phyloP scores from a whole-genome alignment of 2,888 invertebrate genomes.

The Harpalus rufipes region DNA sequence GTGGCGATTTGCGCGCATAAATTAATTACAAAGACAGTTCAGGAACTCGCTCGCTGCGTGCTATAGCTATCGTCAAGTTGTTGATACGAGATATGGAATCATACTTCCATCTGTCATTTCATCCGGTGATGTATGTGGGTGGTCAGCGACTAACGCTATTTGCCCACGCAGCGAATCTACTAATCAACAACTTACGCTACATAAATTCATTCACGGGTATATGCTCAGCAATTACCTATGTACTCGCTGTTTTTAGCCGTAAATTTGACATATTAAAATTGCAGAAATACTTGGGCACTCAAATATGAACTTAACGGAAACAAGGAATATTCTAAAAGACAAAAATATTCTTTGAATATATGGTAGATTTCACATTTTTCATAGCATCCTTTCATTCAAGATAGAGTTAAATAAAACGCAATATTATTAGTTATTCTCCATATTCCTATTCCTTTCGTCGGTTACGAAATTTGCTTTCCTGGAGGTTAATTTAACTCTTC shows the following conservation, averaged over 20 bases:
- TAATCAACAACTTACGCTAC: constrained; percentile 49
- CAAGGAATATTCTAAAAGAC: too few species aligned
- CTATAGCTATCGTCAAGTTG: constrained; percentile 60
- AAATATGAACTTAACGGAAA: too few species aligned
- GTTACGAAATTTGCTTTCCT: too few species aligned
- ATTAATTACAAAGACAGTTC: constrained; percentile 72
- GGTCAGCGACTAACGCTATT: constrained; percentile 3
- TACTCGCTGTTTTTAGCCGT: not conserved
- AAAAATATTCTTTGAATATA: too few species aligned
- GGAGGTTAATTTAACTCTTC: too few species aligned
- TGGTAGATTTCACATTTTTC: too few species aligned
- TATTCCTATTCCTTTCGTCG: too few species aligned
- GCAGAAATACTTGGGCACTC: too few species aligned
- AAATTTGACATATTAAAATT: not conserved
- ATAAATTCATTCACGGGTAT: constrained; percentile 32
- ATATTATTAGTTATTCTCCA: too few species aligned
- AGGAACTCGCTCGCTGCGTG: constrained; percentile 62
- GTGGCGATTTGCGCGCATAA: constrained; percentile 73
- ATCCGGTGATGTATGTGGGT: constrained; percentile 22
- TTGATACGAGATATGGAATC: constrained; percentile 61
- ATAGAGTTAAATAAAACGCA: too few species aligned
- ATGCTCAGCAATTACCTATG: not conserved
- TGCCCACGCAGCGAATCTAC: not conserved
- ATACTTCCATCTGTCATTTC: constrained; percentile 65
- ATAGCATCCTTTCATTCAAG: too few species aligned